These are phyloP conservation scores for Brachionus calyciflorus DNA, from an alignment of 1,140 invertebrate genomes.

Conservation along the genomic window DNA sequence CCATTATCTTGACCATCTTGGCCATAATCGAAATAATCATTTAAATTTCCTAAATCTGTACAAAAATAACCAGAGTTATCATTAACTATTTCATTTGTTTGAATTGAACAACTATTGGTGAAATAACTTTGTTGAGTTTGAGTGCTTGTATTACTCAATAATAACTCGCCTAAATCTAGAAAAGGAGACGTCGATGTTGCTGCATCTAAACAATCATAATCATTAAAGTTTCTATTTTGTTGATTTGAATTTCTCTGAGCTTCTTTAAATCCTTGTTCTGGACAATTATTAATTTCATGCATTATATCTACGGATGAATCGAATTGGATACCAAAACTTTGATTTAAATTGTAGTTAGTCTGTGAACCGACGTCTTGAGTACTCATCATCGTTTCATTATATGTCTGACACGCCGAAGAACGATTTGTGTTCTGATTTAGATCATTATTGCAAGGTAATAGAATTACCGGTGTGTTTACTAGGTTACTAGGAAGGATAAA, in stretches of 20 bases:
- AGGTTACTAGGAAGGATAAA: constrained; percentile 1
- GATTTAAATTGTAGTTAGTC: neutral
- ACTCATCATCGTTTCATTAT: neutral
- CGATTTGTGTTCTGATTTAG: neutral
- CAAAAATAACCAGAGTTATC: constrained; percentile 4
- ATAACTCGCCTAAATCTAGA: constrained; percentile 6
- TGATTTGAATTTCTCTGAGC: neutral
- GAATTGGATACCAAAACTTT: neutral
- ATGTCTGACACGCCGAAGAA: neutral
- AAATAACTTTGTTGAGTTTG: constrained; percentile 27
- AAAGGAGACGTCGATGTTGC: constrained; percentile 28
- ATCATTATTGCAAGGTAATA: neutral
- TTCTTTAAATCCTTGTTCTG: neutral
- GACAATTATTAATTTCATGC: neutral
- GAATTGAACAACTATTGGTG: constrained; percentile 10
- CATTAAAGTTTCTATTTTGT: neutral
- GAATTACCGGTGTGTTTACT: neutral
- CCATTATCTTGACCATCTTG: neutral
- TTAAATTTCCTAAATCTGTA: constrained; percentile 4
- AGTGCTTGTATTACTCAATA: constrained; percentile 11
- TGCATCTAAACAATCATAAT: constrained; percentile 44
- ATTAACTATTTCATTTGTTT: neutral
- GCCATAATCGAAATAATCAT: neutral
- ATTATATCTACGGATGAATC: neutral
- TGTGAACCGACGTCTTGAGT: constrained; percentile 25